Base-by-base conservation (phyloP, 2,888 invertebrate species). In the Eilema griseolum region DNA sequence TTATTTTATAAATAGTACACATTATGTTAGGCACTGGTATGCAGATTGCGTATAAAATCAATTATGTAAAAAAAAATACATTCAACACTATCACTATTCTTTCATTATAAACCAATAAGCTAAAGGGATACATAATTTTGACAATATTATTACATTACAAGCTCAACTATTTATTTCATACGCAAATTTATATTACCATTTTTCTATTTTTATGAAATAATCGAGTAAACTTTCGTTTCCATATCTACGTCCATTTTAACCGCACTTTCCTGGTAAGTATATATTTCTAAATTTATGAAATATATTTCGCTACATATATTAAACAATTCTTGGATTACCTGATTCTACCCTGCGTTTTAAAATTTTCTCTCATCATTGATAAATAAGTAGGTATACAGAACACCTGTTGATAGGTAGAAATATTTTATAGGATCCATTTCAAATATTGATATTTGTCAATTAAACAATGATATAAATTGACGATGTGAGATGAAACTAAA, bases 391-490 rank as follows among this genome's bases (percentile, higher is more conserved):
- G 16, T n/a, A 20, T 11, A 41, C 72, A 77, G 74, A 81, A 79
- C 73, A 69, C 71, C 74, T 75, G 59, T 69, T 74, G 57, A 76
- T 74, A 79, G 71, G 66, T 69, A 75, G 81, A 84, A 81, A 82
- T 59, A 65, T 81, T 76, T 85, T 84, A 76, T 78, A 83, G 72
- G 63, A 76, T 70, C 63, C 33, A 52, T 71, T 63, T 59, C 62
- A 69, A 57, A 71, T 61, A 68, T 72, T 67, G 74, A 73, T 84
- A 83, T 78, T 76, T 77, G 82, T 82, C 81, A 81, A 83, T 81
- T 83, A 86, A 87, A 88, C 86, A 81, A 85, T 86, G 70, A 83
- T 87, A 85, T 76, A 90, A 95, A 94, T 94, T 94, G 93, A 95
- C 94, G 83, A 76, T 84, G 82, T 73, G 77, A 81, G 88, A 88